Conservation (phyloP, 2,113 vertebrate species). For the human region GRCh38 chr6:155054501-155055000, state of each 20-base stretch:
- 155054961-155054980: background rate
- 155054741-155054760: background rate
- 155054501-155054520: background rate
- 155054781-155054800: background rate
- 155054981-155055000: background rate
- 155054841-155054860: background rate
- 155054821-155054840: background rate
- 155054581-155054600: too few relatives aligned
- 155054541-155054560: background rate
- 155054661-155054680: too few relatives aligned
- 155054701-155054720: background rate
- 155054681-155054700: too few relatives aligned
- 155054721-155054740: background rate
- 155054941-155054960: background rate
- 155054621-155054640: too few relatives aligned
- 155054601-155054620: too few relatives aligned
- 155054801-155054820: background rate
- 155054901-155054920: background rate
- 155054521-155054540: background rate
- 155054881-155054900: background rate
- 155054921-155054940: background rate
- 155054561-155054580: background rate
- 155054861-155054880: background rate
- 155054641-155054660: too few relatives aligned
- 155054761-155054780: background rate